Conservation (phyloP, 1,140 invertebrate species). For the Monochamus saltuarius region DNA sequence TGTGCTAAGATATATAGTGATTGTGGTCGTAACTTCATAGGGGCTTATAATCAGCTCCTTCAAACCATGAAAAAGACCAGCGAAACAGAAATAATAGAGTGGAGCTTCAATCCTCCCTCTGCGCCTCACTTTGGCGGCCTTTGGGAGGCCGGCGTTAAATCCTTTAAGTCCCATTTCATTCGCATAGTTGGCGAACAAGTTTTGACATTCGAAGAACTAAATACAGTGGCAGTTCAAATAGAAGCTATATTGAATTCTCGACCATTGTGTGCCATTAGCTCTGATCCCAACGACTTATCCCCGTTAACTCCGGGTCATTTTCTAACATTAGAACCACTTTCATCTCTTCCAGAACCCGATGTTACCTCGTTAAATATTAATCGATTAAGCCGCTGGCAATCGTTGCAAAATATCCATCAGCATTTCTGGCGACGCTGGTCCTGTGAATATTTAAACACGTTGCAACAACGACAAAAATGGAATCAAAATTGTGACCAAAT, state of each 20-base stretch:
- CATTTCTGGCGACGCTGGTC: constrained; percentile 13
- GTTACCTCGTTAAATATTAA: neutral
- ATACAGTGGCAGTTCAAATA: constrained; percentile 32
- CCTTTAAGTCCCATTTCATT: constrained; percentile 12
- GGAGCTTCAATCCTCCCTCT: constrained; percentile 30
- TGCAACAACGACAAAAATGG: constrained; percentile 5
- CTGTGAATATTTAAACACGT: neutral
- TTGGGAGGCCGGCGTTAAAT: constrained; percentile 15
- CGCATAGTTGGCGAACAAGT: constrained; percentile 32
- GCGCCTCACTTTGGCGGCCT: constrained; percentile 13
- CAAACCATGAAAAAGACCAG: neutral
- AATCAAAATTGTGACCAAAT: neutral
- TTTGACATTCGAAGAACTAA: constrained; percentile 41
- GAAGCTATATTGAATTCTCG: constrained; percentile 29
- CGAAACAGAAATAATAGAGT: constrained; percentile 29
- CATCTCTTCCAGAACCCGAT: constrained; percentile 11
- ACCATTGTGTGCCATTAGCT: constrained; percentile 19
- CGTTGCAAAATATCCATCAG: constrained; percentile 8
- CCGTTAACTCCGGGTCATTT: constrained; percentile 32
- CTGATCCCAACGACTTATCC: constrained; percentile 25
- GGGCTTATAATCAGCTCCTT: constrained; percentile 24
- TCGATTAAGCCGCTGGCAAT: constrained; percentile 1
- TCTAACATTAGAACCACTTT: constrained; percentile 25
- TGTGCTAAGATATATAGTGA: constrained; percentile 45
- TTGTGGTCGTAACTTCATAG: constrained; percentile 50